Evolutionary conservation across 2,888 invertebrate species (phyloP), one percentile per base, ranked within the genome.

Genomic region (Brachylomia viminalis): DNA sequence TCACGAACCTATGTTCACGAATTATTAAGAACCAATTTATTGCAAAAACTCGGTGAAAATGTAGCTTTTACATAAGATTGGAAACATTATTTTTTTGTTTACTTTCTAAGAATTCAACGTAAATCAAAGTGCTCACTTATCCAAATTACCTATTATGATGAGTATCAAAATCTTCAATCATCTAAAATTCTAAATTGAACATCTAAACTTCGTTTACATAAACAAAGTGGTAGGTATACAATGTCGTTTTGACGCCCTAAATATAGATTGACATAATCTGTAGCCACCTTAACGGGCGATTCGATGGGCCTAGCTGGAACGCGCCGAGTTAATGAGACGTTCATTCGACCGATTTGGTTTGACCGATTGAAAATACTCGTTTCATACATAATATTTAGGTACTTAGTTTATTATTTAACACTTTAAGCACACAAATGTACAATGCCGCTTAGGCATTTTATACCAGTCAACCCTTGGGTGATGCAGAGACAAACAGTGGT

Each of bases 221-320:
- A 65, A 66, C 33, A 15, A 71, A 71, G 20, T 27, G 38, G 17
- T 10, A n/a, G 30, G 7, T 47, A 27, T 15, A 74, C 27, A 66
- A 47, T 15, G 23, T 58, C 4, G 15, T 54, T 30, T 66, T 66
- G 59, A 52, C 33, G 27, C 45, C 33, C 59, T 20, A 77, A 76
- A 67, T 77, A 67, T 61, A 59, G 66, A 77, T 76, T 77, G 33
- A 59, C n/a, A 45, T 66, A 77, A 66, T 59, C 52, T 45, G 33
- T 17, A 49, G 38, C 56, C n/a, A 65, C 38, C 30, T 75, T 61
- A 47, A 54, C 47, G n/a, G 42, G 74, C 45, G 20, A 17, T 8
- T 0, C 13, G 27, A 5, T 66, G 15, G 15, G 49, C 15, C 2
- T n/a, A 15, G 49, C 10, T 6, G 17, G 10, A 66, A 11, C 23